These are phyloP conservation scores for Lepus oiostolus DNA, from an alignment of 2,797 vertebrate species.

Conservation along the genomic window DNA sequence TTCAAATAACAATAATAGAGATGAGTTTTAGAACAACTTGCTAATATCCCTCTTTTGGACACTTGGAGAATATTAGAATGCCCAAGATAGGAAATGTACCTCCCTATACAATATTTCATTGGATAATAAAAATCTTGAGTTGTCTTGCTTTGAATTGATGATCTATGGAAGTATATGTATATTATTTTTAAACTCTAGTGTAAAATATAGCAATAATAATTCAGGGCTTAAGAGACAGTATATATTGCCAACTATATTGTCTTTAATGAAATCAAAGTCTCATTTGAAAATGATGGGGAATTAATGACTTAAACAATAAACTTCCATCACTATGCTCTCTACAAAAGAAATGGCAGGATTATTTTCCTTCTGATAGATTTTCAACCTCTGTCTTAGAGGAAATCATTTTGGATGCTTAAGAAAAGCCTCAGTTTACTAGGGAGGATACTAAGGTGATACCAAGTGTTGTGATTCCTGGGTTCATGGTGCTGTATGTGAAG, in stretches of 20 bases:
- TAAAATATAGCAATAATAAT: constrained; percentile 61
- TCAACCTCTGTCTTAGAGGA: constrained; percentile 2
- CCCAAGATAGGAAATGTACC: constrained; percentile 14
- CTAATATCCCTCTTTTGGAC: constrained; percentile 5
- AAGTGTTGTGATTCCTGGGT: not conserved
- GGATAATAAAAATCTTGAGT: constrained; percentile 70
- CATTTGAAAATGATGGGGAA: constrained; percentile 73
- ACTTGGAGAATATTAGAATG: constrained; percentile 1
- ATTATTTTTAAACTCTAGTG: constrained; percentile 54
- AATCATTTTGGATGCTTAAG: constrained; percentile 28
- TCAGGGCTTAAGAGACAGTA: constrained; percentile 4
- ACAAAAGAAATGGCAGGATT: constrained; percentile 56
- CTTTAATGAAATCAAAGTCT: constrained; percentile 69
- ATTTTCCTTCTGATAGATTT: constrained; percentile 47
- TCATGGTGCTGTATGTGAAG: not conserved
- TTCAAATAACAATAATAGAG: constrained; percentile 36
- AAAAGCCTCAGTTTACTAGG: not conserved
- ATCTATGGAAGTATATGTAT: constrained; percentile 31
- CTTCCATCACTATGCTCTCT: constrained; percentile 36
- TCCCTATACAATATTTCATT: not conserved
- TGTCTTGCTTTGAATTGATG: constrained; percentile 73
- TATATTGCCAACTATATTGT: constrained; percentile 69
- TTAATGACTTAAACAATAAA: constrained; percentile 78
- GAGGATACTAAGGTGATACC: not conserved
- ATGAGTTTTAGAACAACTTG: constrained; percentile 18